phyloP scores from a whole-genome alignment of 2,888 invertebrate species.

The Polymixis lichenea region DNA sequence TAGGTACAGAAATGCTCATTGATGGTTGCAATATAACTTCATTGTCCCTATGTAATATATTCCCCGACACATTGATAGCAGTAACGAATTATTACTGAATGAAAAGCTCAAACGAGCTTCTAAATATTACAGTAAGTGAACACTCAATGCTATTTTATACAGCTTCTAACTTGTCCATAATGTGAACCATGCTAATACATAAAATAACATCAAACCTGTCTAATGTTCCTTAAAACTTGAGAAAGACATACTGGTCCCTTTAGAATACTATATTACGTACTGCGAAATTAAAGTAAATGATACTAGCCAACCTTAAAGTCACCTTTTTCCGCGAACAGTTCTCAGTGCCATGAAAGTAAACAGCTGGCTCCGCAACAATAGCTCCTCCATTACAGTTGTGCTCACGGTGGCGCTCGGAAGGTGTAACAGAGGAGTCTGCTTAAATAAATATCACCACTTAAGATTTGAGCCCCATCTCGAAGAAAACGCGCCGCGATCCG shows the following conservation, averaged over 20 bases:
- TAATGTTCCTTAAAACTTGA: neutral
- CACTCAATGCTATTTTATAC: neutral
- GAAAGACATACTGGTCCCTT: neutral
- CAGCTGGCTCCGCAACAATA: constrained; percentile 15
- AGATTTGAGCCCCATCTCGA: constrained; percentile 74
- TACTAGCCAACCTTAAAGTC: neutral
- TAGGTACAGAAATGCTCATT: neutral
- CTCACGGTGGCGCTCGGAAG: constrained; percentile 24
- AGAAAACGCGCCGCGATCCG: constrained; percentile 65
- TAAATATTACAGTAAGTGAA: neutral
- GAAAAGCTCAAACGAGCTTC: neutral
- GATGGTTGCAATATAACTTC: neutral
- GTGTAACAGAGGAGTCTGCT: constrained; percentile 68
- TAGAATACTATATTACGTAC: neutral
- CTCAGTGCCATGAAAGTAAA: constrained; percentile 6
- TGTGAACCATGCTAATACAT: neutral
- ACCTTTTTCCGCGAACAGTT: constrained; percentile 18
- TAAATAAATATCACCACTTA: constrained; percentile 79
- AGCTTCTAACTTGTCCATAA: neutral
- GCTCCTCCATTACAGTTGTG: constrained; percentile 15
- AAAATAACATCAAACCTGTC: neutral
- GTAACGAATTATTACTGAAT: neutral
- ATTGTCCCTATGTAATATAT: neutral
- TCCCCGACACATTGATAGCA: neutral
- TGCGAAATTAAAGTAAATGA: neutral